Base-by-base conservation (phyloP, 1,140 invertebrate genomes). In the Trichonephila clavipes region DNA sequence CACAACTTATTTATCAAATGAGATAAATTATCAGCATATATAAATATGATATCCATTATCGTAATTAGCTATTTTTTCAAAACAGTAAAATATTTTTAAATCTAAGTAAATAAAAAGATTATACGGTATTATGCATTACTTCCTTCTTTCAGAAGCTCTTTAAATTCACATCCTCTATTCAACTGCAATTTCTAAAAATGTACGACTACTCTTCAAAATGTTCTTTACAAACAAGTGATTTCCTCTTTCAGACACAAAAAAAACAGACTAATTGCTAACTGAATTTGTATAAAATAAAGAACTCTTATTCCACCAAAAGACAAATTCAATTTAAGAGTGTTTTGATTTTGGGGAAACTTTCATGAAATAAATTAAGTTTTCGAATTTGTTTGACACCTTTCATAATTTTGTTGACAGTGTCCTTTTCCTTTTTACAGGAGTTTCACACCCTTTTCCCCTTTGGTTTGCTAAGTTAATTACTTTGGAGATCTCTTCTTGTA, bases 371-470 rank as follows among this genome's bases (percentile, higher is more conserved):
- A 77, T 77, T 77, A 77, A 77, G 28, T 77, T 77, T 77, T 19
- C 28, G 16, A 34, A 18, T 12, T 77, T 77, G 69, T 40, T 77
- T 77, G 69, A 24, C 69, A 77, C 69, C 16, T 77, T 77, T 77
- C 69, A 77, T 77, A 77, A 77, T 77, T 77, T 34, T 40, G 6
- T 24, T 77, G 69, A 77, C 69, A 77, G 28, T 28, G 69, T 77
- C 69, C 28, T 77, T 28, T 34, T 4, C 24, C 28, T 28, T 24
- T 69, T 69, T 5, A 24, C 6, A 34, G 24, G 28, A 12, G 16
- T 28, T 34, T 4, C 16, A 1, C 69, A 28, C 24, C 28, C 2
- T 0, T 18, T 40, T 77, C 28, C 16, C 6, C 3, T 77, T 77
- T 40, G 0, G 69, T 77, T 34, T 16, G 12, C 24, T 77, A 24